Evolutionary conservation across 2,113 vertebrate genomes (phyloP).

Genomic region (Colossoma macropomum): DNA sequence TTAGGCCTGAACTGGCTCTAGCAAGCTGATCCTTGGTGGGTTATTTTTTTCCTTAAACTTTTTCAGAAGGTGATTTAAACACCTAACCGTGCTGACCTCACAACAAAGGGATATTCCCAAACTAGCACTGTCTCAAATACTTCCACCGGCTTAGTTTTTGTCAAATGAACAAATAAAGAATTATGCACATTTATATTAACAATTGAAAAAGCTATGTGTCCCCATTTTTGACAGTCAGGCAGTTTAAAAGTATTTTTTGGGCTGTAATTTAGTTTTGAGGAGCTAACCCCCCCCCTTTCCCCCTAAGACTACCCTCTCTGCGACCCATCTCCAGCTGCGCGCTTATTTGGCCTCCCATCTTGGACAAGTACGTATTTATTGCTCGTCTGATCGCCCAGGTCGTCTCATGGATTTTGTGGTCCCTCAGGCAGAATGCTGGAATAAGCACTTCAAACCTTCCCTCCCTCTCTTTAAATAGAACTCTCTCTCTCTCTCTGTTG

Average conservation of each 20-base stretch:
- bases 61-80: too few relatives aligned
- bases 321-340: conserved; percentile 71
- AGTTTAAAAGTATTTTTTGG: conserved; percentile 72
- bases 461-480: conserved; percentile 72
- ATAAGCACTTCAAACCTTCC: conserved; percentile 69
- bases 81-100: too few relatives aligned
- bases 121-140: too few relatives aligned
- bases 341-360: conserved; percentile 73
- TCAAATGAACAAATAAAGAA: too few relatives aligned
- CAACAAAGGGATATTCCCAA: too few relatives aligned
- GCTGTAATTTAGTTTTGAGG: conserved; percentile 77
- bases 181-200: too few relatives aligned
- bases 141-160: not conserved
- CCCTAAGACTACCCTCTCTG: conserved; percentile 53
- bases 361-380: conserved; percentile 78
- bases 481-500: conserved; percentile 59
- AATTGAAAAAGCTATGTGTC: not conserved
- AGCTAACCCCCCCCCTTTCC: conserved; percentile 65
- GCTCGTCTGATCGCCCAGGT: conserved; percentile 77
- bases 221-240: not conserved
- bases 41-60: too few relatives aligned
- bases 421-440: conserved; percentile 71
- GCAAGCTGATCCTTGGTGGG: too few relatives aligned
- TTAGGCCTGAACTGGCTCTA: too few relatives aligned
- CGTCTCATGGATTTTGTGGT: conserved; percentile 72